Conservation (phyloP, 2,888 invertebrate species). For the Thereva unica region DNA sequence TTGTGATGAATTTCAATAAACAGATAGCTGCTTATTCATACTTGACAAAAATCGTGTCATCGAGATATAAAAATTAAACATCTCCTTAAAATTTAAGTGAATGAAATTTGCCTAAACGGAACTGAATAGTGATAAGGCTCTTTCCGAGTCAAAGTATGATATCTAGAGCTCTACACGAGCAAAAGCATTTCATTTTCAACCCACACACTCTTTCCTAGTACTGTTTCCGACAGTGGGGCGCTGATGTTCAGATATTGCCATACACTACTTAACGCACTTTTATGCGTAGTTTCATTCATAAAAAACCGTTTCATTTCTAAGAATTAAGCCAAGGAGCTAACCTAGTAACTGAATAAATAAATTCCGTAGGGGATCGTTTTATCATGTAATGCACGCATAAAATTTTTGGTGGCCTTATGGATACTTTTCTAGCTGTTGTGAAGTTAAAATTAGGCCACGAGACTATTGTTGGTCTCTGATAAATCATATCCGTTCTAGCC, state of each 20-base stretch:
- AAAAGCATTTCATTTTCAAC: constrained; percentile 3
- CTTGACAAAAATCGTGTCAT: constrained; percentile 28
- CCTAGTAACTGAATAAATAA: constrained; percentile 23
- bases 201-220: constrained; percentile 15
- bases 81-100: constrained; percentile 26
- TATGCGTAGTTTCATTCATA: constrained; percentile 25
- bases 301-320: constrained; percentile 5
- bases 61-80: constrained; percentile 18
- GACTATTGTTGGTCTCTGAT: constrained; percentile 18
- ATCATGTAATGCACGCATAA: constrained; percentile 26
- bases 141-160: constrained; percentile 21
- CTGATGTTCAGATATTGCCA: constrained; percentile 11
- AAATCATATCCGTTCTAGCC: constrained; percentile 29
- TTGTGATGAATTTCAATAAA: constrained; percentile 11
- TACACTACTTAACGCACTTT: constrained; percentile 24
- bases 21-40: constrained; percentile 7
- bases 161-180: constrained; percentile 20
- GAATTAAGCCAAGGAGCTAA: constrained; percentile 20
- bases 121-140: constrained; percentile 49
- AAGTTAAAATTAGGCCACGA: constrained; percentile 31
- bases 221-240: constrained; percentile 19
- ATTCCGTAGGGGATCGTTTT: not conserved
- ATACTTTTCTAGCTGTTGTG: constrained; percentile 11
- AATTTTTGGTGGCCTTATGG: constrained; percentile 28
- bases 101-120: constrained; percentile 52